phyloP scores from a whole-genome alignment of 1,140 invertebrate genomes.

The Cydia fagiglandana region DNA sequence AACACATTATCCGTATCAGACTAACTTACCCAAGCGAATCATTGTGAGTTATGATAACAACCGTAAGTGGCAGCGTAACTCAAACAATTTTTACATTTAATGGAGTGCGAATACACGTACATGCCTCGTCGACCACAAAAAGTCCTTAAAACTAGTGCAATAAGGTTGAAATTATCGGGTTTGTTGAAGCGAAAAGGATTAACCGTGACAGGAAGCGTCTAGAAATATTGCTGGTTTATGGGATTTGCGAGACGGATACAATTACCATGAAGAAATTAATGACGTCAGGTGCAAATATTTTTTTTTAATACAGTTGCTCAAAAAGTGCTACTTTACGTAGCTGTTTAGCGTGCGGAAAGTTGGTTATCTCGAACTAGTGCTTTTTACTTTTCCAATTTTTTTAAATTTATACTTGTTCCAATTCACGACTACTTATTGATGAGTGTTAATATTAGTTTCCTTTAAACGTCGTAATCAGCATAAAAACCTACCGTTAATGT shows the following conservation, averaged over 20 bases:
- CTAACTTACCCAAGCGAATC: background rate
- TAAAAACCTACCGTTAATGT: too few relatives aligned
- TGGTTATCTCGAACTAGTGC: too few relatives aligned
- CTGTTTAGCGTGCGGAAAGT: too few relatives aligned
- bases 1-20: constrained; percentile 13
- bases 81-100: constrained; percentile 4
- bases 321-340: too few relatives aligned
- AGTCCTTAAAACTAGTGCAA: background rate
- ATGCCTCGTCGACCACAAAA: background rate
- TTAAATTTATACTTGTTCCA: too few relatives aligned
- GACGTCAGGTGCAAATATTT: too few relatives aligned
- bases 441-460: too few relatives aligned
- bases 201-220: background rate
- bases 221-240: constrained; percentile 6
- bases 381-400: too few relatives aligned
- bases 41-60: constrained; percentile 9
- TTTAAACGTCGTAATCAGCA: too few relatives aligned
- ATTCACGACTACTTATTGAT: too few relatives aligned
- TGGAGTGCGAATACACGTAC: background rate
- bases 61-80: background rate
- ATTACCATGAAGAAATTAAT: background rate
- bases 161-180: background rate
- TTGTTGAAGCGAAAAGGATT: background rate
- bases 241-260: background rate
- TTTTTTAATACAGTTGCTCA: too few relatives aligned